These are phyloP conservation scores for Coenonympha glycerion DNA, from an alignment of 2,888 invertebrate genomes.

Conservation along the genomic window DNA sequence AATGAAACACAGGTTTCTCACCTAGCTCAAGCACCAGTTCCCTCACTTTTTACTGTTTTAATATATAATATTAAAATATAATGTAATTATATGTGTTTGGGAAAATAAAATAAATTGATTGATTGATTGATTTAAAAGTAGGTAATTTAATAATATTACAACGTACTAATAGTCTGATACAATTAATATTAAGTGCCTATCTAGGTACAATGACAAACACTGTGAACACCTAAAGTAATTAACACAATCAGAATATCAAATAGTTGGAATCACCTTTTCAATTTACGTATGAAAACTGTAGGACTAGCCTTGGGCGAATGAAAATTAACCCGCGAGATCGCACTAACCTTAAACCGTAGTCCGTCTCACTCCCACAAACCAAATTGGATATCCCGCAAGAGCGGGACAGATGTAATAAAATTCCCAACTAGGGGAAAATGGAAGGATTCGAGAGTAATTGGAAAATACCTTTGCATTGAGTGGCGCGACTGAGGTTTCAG, in stretches of 20 bases:
- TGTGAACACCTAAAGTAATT: conserved; percentile 1
- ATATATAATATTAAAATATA: too few species aligned
- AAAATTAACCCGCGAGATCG: conserved; percentile 68
- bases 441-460: conserved; percentile 74
- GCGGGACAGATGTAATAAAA: conserved; percentile 58
- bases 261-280: conserved; percentile 58
- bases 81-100: too few species aligned
- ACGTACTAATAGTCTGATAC: too few species aligned
- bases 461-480: conserved; percentile 72
- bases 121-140: too few species aligned
- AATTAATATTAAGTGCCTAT: too few species aligned
- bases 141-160: too few species aligned
- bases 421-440: conserved; percentile 63
- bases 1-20: too few species aligned
- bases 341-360: conserved; percentile 42
- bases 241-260: conserved; percentile 33
- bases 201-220: too few species aligned
- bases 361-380: conserved; percentile 40
- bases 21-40: too few species aligned
- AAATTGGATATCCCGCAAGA: conserved; percentile 35
- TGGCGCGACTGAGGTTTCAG: conserved; percentile 57
- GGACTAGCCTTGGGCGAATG: conserved; percentile 59
- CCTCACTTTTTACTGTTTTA: too few species aligned
- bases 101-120: too few species aligned
- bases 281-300: conserved; percentile 62